These are phyloP conservation scores for Pao palembangensis DNA, from an alignment of 2,113 vertebrate genomes.

Conservation along the genomic window DNA sequence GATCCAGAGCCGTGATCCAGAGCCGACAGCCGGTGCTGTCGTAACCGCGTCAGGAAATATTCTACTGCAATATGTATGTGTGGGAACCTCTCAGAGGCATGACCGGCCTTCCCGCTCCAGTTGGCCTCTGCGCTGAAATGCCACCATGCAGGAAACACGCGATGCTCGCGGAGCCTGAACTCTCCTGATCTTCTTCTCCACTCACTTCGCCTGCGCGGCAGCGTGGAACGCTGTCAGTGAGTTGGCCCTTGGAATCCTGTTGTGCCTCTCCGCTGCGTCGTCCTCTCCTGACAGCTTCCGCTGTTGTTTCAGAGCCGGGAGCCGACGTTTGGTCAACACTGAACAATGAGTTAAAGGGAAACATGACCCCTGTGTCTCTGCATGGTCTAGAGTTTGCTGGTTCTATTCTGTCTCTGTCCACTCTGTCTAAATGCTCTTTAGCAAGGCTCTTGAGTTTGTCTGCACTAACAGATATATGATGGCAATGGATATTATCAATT, in stretches of 20 bases:
- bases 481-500: too few species aligned
- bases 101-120: conserved; percentile 53
- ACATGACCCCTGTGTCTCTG: neutral
- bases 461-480: too few species aligned
- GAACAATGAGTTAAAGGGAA: conserved; percentile 11
- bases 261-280: conserved; percentile 23
- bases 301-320: conserved; percentile 26
- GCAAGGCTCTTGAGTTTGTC: too few species aligned
- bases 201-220: neutral
- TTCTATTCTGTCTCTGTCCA: too few species aligned
- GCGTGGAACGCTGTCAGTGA: conserved; percentile 37
- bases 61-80: conserved; percentile 22
- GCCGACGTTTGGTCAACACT: conserved; percentile 29
- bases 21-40: too few species aligned
- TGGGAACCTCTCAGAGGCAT: conserved; percentile 36
- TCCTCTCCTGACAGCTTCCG: conserved; percentile 23
- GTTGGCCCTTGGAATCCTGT: conserved; percentile 34
- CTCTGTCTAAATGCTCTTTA: too few species aligned
- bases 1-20: conserved; percentile 33
- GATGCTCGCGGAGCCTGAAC: conserved; percentile 46
- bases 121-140: conserved; percentile 34
- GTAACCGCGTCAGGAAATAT: conserved; percentile 44
- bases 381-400: too few species aligned
- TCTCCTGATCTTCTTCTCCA: conserved; percentile 20
- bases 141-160: conserved; percentile 58